These are phyloP conservation scores for Reticulitermes speratus DNA, from an alignment of 1,140 invertebrate species.

Conservation along the genomic window DNA sequence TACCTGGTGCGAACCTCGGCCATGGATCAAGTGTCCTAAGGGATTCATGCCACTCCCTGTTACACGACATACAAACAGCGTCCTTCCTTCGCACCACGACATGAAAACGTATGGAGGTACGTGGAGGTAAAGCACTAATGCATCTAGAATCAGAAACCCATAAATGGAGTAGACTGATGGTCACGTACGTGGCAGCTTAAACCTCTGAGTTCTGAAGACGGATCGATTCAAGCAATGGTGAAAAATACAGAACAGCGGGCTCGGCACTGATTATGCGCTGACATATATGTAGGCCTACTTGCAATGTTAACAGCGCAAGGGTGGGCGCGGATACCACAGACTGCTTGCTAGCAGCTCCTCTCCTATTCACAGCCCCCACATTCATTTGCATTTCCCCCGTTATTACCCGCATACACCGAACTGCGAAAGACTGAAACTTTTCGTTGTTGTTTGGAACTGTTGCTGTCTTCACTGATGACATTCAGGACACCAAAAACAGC, in stretches of 20 bases:
- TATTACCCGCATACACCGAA: neutral
- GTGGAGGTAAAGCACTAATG: no score
- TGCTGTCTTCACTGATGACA: neutral
- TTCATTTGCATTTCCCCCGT: neutral
- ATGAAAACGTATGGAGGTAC: no score
- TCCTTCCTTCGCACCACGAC: no score
- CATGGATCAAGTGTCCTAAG: no score
- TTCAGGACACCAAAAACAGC: neutral
- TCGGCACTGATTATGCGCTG: neutral
- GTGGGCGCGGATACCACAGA: neutral
- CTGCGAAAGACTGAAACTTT: neutral
- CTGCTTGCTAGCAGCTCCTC: neutral
- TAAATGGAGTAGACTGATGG: no score
- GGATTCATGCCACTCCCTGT: no score
- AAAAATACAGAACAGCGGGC: neutral
- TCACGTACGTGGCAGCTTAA: no score
- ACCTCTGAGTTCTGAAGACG: no score
- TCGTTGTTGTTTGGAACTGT: neutral
- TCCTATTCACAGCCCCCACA: neutral
- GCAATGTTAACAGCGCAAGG: neutral
- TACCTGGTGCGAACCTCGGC: no score
- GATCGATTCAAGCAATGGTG: neutral
- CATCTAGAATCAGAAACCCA: no score
- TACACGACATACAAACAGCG: no score
- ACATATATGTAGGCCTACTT: neutral